Conservation (phyloP, 1,140 invertebrate genomes). For the Lepidostoma basale region DNA sequence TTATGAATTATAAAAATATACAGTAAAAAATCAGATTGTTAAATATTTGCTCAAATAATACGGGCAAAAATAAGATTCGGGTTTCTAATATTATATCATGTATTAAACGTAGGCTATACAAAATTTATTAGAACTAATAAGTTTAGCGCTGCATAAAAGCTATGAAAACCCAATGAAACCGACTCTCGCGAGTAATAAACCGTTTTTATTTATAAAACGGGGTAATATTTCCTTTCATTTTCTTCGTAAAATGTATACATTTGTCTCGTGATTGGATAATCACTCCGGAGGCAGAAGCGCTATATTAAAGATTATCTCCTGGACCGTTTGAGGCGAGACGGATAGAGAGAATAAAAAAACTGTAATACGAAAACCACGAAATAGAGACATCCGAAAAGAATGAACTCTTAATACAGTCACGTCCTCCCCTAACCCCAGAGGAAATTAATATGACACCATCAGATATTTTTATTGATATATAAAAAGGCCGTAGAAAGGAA, state of each 20-base stretch:
- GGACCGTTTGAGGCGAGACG: constrained; percentile 2
- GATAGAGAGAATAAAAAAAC: constrained; percentile 13
- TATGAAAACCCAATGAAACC: too few species aligned
- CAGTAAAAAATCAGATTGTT: too few species aligned
- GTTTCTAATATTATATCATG: too few species aligned
- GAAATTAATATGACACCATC: constrained; percentile 44
- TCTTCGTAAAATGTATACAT: not conserved
- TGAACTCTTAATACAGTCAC: constrained; percentile 37
- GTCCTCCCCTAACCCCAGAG: constrained; percentile 38
- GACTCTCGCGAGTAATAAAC: too few species aligned
- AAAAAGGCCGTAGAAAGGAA: constrained; percentile 15
- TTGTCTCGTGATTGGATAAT: not conserved
- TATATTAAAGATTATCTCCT: constrained; percentile 14
- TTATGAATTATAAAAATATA: too few species aligned
- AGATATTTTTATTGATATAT: constrained; percentile 41
- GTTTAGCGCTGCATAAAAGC: too few species aligned
- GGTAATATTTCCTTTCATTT: not conserved
- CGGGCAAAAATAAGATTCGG: too few species aligned
- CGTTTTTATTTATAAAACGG: too few species aligned
- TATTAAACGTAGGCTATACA: too few species aligned
- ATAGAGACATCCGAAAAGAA: constrained; percentile 1
- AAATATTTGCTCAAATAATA: too few species aligned
- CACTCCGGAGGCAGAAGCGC: not conserved
- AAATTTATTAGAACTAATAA: too few species aligned
- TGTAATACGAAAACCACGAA: constrained; percentile 14